phyloP scores from a whole-genome alignment of 2,888 invertebrate genomes.

The Drosophila hamatofila region DNA sequence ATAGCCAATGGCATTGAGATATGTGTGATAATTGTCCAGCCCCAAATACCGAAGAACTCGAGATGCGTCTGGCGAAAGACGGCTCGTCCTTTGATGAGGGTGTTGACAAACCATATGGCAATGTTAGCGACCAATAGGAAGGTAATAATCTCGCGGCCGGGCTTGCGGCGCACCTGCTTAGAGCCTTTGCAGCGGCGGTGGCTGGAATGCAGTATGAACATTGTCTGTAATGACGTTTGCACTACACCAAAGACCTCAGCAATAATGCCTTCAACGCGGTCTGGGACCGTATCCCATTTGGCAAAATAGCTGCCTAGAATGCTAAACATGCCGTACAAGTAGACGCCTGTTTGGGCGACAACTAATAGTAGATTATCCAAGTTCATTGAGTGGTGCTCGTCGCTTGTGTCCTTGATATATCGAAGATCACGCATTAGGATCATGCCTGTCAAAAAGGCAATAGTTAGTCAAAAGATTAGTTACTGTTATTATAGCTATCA shows the following conservation, averaged over 20 bases:
- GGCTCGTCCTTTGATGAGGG: constrained; percentile 93
- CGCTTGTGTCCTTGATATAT: constrained; percentile 86
- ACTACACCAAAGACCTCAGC: constrained; percentile 91
- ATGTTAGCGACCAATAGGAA: constrained; percentile 93
- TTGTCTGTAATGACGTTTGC: constrained; percentile 92
- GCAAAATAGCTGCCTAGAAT: constrained; percentile 88
- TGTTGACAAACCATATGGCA: constrained; percentile 95
- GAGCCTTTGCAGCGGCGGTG: constrained; percentile 91
- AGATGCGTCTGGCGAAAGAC: constrained; percentile 93
- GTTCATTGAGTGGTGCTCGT: constrained; percentile 86
- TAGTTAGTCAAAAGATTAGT: not conserved
- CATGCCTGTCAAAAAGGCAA: constrained; percentile 85
- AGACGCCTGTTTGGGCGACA: constrained; percentile 95
- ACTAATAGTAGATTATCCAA: constrained; percentile 93
- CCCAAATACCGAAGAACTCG: constrained; percentile 93
- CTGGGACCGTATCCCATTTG: constrained; percentile 83
- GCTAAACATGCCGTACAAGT: constrained; percentile 94
- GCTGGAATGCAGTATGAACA: constrained; percentile 91
- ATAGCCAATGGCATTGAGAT: constrained; percentile 95
- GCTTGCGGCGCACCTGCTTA: constrained; percentile 90
- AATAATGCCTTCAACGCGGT: constrained; percentile 88
- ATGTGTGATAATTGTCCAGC: constrained; percentile 96
- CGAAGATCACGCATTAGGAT: constrained; percentile 89
- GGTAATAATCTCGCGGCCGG: constrained; percentile 94
- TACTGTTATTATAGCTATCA: not conserved